phyloP scores from a whole-genome alignment of 2,113 vertebrate species.

The Ovis canadensis region DNA sequence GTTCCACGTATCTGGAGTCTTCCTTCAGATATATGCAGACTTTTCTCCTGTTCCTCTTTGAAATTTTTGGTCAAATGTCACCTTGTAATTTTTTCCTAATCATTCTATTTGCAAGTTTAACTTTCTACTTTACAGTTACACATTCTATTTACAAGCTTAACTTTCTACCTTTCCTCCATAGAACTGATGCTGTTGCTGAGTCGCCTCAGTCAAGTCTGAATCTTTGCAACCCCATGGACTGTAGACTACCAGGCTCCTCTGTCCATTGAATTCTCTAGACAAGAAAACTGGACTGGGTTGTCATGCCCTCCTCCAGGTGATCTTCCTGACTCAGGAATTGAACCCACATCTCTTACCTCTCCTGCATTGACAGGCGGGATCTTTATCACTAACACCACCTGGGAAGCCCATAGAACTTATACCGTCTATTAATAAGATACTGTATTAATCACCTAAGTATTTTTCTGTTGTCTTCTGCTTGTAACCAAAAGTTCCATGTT shows the following conservation, averaged over 20 bases:
- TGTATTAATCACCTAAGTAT: background rate
- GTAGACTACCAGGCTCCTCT: background rate
- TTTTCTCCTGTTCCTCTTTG: background rate
- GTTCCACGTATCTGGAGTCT: background rate
- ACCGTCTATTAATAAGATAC: background rate
- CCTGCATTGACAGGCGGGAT: background rate
- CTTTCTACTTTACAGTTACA: background rate
- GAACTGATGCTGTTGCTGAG: background rate
- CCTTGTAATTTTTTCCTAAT: background rate
- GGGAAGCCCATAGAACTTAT: background rate
- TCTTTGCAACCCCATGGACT: background rate
- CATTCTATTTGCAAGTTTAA: background rate
- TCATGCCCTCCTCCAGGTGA: background rate
- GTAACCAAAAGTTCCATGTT: background rate
- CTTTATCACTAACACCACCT: background rate
- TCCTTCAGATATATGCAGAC: background rate
- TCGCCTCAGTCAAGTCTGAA: background rate
- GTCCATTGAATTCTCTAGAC: background rate
- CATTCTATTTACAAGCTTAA: background rate
- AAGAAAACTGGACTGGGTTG: background rate
- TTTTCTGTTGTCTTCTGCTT: background rate
- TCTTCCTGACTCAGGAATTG: rapidly evolving
- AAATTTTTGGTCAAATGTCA: background rate
- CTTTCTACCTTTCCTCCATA: background rate
- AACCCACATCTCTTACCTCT: background rate